Evolutionary conservation across 2,888 invertebrate species (phyloP), one percentile per base, ranked within the genome.

Genomic region (Cryptocephalus moraei): DNA sequence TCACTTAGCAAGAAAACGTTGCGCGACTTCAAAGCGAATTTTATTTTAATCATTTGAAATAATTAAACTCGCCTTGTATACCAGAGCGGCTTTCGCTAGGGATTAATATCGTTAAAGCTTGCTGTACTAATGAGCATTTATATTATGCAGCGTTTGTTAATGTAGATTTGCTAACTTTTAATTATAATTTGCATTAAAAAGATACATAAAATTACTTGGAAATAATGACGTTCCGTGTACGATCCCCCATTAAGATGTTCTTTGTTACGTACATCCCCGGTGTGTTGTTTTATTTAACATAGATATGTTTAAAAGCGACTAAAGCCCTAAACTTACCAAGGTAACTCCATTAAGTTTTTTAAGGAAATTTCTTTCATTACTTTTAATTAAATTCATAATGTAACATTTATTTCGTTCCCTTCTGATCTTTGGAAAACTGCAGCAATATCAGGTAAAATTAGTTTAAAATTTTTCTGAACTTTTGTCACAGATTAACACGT

Each of bases 401-500:
- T 36, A 36, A 36, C 12, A 4, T 36, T 11, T 36, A n/a, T 36
- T 11, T 11, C 36, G 36, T 36, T 36, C 6, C 12, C 12, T 6
- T n/a, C 6, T 6, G 36, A 4, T 36, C n/a, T 36, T 56, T 52
- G 62, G 62, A 62, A n/a, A 62, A 58, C 57, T 59, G 59, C 61
- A 60, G 61, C 62, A 63, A 59, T 58, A 59, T 49, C 56, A 62
- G 62, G 63, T 63, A 63, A 62, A 49, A 22, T 22, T 22, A 22
- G 22, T 22, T 6, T 22, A 22, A 22, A 22, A 22, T 22, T 22
- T 22, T 2, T 22, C 22, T 22, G 6, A 2, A 22, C 22, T 22
- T 22, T 22, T 22, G 3, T 22, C 22, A 22, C 22, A 22, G 22
- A 22, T 22, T 22, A 6, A 22, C 22, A 22, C 22, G 22, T 22